Percentiles rank a stretch among this genome's conserved stretches.
phyloP scores from a whole-genome alignment of 2,797 vertebrate genomes.

The Ptychadena robeensis region DNA sequence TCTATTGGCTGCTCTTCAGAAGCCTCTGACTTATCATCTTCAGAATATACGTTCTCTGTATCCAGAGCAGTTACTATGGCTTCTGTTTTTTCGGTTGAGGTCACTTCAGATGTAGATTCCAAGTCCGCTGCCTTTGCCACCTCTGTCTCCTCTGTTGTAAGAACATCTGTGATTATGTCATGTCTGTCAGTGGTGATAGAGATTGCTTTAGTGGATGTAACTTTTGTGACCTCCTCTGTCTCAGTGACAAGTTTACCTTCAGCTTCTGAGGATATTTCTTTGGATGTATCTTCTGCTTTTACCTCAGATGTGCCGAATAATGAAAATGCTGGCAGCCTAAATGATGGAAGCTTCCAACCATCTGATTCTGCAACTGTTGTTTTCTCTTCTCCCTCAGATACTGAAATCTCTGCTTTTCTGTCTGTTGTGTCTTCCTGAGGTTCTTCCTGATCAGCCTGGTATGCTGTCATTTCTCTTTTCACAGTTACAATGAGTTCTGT shows the following conservation, averaged over 20 bases:
- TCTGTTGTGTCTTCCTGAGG: background rate
- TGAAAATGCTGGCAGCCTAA: background rate
- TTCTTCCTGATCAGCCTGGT: background rate
- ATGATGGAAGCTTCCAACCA: background rate
- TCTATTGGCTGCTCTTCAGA: too few species aligned
- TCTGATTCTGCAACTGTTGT: conserved; percentile 1
- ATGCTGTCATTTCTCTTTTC: background rate
- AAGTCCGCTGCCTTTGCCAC: background rate
- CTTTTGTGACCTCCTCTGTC: too few species aligned
- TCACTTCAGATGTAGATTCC: too few species aligned
- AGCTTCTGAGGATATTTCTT: background rate
- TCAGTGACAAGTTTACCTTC: background rate
- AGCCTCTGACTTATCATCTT: too few species aligned
- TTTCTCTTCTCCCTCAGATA: background rate
- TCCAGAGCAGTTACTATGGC: too few species aligned
- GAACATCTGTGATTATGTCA: background rate
- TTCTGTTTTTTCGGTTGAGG: too few species aligned
- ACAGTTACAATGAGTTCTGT: background rate
- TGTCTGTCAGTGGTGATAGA: background rate
- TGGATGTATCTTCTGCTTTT: background rate
- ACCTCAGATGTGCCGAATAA: conserved; percentile 17
- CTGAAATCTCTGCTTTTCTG: background rate
- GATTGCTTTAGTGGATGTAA: background rate
- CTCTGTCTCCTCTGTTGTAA: background rate
- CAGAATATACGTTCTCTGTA: too few species aligned